Evolutionary conservation across 92 coral and sea anemone species (phyloP), one percentile per base, ranked within the genome.

Genomic region (Ricordea florida): DNA sequence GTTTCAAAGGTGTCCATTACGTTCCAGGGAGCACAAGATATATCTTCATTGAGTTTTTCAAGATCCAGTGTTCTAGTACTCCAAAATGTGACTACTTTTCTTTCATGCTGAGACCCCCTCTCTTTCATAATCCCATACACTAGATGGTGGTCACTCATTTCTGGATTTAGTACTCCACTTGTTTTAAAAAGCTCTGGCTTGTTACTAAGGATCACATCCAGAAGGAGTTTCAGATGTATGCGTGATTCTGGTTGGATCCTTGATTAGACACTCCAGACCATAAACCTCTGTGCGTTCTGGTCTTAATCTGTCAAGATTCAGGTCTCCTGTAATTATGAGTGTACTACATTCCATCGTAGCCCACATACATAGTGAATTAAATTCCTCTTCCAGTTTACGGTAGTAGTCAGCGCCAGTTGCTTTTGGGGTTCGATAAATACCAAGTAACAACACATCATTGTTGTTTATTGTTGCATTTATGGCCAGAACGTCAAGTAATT

Each of bases 281-380:
- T 40, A 55, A 3, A 55, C 41, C 26, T 71, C 78, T 28, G 13
- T 55, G 63, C 29, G 20, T 37, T 57, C 66, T 4, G 66, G 78
- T 41, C 51, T 22, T 16, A 59, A 44, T 26, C 36, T 20, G 27
- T 62, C 52, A 27, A 76, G 36, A 21, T 76, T 59, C 3, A 74
- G 58, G 14, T 79, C 85, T 2, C 85, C 85, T 22, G 69, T 57
- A 1, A 67, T 4, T 0, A 78, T 23, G 21, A 78, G 13, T 16
- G 68, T 42, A 17, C 40, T 40, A 14, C 69, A 40, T 2, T 66
- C 44, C 69, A 56, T 66, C 4, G 84, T 66, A 13, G 77, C 69
- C 84, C 84, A 66, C 67, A 34, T 53, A 23, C 55, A 58, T 5
- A 57, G 1, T 27, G 46, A 6, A 58, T 58, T 57, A 8, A 52